A percentile compares a stretch with the other conserved stretches of the same genome.
Conservation (phyloP, 1,140 invertebrate genomes). For the Diorhabda carinulata region DNA sequence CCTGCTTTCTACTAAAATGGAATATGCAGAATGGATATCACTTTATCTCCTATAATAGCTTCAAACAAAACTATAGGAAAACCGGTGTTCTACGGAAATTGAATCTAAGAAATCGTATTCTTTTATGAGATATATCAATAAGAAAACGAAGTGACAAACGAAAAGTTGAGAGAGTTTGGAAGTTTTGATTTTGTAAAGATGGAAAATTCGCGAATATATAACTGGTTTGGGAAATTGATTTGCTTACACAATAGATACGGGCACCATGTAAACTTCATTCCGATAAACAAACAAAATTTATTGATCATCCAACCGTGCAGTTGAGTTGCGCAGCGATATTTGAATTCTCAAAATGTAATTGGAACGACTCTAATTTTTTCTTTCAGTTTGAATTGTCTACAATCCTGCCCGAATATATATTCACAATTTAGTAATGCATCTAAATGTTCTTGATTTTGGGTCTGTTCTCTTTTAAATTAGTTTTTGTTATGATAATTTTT, state of each 20-base stretch:
- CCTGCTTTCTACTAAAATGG: neutral
- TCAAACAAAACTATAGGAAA: conserved; percentile 1
- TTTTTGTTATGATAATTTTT: no score
- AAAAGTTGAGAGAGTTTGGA: conserved; percentile 2
- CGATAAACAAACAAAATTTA: no score
- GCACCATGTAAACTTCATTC: neutral
- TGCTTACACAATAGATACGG: neutral
- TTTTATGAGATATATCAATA: conserved; percentile 19
- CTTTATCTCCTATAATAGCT: neutral
- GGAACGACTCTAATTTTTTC: no score
- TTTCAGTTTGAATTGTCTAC: no score
- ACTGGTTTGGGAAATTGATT: conserved; percentile 4
- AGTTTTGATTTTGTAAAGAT: conserved; percentile 5
- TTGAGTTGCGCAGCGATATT: no score
- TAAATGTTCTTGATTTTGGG: no score
- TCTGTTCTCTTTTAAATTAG: no score
- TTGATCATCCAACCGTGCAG: no score
- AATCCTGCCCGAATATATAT: no score
- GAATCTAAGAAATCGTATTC: conserved; percentile 13
- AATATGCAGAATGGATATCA: conserved; percentile 2
- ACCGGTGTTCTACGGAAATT: conserved; percentile 9
- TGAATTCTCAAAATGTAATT: no score
- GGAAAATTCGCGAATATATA: neutral
- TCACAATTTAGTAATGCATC: no score
- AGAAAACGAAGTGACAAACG: conserved; percentile 9